Base-by-base conservation (phyloP, 2,888 invertebrate species). In the Pharmacophagus antenor region DNA sequence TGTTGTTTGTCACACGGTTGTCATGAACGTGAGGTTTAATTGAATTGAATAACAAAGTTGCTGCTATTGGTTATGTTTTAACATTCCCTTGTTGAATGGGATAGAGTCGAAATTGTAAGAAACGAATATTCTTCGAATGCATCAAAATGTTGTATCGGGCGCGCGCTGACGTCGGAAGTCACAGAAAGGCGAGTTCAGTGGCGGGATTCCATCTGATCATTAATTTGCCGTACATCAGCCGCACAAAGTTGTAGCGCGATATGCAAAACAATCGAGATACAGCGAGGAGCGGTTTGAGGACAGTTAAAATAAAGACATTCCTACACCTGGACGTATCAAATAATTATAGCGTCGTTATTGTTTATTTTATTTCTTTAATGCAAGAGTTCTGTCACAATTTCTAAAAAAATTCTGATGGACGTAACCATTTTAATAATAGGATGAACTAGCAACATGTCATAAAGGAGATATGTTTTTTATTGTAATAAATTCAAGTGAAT, bases 241-340 rank as follows among this genome's bases (percentile, higher is more conserved):
- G 73, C 75, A 70, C 71, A 72, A 70, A 77, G 79, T 72, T 76
- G 76, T 76, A 72, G 73, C 74, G 73, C 78, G 87, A 88, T 88
- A 88, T 88, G 88, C 88, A 87, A 88, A 88, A 84, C 82, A 85
- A 84, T 85, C 82, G 78, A 82, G 87, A 87, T 86, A 85, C 67
- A 70, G 73, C 74, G 69, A 72, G 76, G 76, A 79, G 80, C 76
- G 67, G 67, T 69, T 72, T 71, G 62, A 66, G 72, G 69, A 78
- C 75, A 70, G 72, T 70, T 70, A 69, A 65, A 55, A 52, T 22
- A 23, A 61, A 56, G 63, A 23, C 6, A 20, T 62, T 23, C 58
- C 46, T 52, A 65, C 64, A 70, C 66, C 41, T 48, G 23, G 65
- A 22, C 21, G 18, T 42, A 17, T 23, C 2, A 22, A 44, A 37